These are phyloP conservation scores for Sapajus apella DNA, from an alignment of 2,113 vertebrate species.

Conservation along the genomic window DNA sequence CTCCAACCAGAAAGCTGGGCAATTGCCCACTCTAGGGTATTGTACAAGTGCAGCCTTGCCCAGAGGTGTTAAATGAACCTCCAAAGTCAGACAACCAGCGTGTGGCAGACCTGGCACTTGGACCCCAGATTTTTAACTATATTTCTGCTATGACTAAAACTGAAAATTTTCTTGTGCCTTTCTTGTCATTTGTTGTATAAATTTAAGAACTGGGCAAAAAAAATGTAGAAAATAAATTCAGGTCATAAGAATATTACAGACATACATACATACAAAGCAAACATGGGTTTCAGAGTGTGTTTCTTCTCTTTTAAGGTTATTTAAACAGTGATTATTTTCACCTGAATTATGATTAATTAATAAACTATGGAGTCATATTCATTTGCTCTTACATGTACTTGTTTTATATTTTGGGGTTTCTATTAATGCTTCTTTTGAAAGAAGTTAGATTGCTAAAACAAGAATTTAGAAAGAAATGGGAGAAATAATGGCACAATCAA, in stretches of 20 bases:
- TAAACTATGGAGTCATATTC: not conserved
- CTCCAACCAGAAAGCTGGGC: not conserved
- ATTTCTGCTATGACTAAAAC: not conserved
- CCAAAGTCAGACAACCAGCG: not conserved
- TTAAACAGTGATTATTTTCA: not conserved
- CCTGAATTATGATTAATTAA: not conserved
- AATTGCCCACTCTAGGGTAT: rapidly evolving
- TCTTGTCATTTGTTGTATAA: not conserved
- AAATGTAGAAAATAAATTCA: not conserved
- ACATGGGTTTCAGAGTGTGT: not conserved
- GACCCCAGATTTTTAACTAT: not conserved
- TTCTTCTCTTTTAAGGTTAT: not conserved
- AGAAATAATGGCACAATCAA: not conserved
- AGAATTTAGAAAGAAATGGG: not conserved
- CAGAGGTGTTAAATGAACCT: not conserved
- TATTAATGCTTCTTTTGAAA: constrained; percentile 15
- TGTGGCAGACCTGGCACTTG: not conserved
- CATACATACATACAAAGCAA: not conserved
- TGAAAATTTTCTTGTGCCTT: not conserved
- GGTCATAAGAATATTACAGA: not conserved
- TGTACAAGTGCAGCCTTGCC: not conserved
- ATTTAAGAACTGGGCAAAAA: not conserved
- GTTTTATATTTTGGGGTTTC: not conserved
- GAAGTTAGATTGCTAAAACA: not conserved
- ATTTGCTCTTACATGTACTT: not conserved